Evolutionary conservation across 2,888 invertebrate genomes (phyloP).

Genomic region (Quadroppia sp.): DNA sequence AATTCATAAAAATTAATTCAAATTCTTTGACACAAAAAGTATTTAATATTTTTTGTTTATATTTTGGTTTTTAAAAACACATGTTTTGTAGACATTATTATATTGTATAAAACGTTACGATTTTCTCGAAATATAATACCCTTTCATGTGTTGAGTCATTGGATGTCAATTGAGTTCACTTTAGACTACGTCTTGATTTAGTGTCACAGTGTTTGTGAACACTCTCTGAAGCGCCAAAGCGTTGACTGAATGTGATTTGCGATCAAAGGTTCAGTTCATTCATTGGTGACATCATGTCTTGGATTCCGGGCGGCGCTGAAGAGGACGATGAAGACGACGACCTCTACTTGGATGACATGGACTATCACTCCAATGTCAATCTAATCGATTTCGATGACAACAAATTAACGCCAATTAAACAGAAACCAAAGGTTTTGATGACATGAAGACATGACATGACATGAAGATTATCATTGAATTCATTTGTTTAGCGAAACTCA

Average conservation of each 20-base stretch:
- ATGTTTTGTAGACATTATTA: neutral
- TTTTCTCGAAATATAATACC: too few relatives aligned
- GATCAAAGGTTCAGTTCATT: neutral
- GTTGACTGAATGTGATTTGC: too few relatives aligned
- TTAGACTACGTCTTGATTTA: too few relatives aligned
- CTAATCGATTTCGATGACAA: neutral
- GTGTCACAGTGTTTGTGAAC: too few relatives aligned
- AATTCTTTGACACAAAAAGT: too few relatives aligned
- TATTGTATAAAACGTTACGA: too few relatives aligned
- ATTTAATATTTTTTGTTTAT: too few relatives aligned
- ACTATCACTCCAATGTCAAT: neutral
- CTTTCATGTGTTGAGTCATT: too few relatives aligned
- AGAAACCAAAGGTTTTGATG: neutral
- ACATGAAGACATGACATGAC: neutral
- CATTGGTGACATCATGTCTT: neutral
- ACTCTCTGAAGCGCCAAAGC: too few relatives aligned
- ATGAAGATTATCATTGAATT: neutral
- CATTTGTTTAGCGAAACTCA: neutral
- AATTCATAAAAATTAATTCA: too few relatives aligned
- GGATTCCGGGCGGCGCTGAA: neutral
- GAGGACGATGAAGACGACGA: neutral
- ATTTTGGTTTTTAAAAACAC: neutral
- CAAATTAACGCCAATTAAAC: neutral
- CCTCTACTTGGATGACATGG: neutral
- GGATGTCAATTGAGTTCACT: too few relatives aligned